Conservation (phyloP, 1,140 invertebrate species). For the Danaus plexippus region DNA sequence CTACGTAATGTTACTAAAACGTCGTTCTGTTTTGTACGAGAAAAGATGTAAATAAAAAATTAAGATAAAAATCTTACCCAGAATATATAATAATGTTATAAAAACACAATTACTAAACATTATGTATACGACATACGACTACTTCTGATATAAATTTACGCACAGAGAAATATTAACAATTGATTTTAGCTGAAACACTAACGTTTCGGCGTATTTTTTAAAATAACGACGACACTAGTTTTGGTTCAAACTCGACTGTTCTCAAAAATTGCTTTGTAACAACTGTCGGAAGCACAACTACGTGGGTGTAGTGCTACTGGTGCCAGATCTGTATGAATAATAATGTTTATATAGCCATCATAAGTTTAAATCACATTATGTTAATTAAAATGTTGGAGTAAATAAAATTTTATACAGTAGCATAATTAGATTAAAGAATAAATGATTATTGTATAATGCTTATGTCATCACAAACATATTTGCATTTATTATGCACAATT, state of each 20-base stretch:
- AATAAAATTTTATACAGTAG: background rate
- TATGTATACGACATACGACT: constrained; percentile 31
- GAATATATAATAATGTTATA: constrained; percentile 30
- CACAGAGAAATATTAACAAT: too few species aligned
- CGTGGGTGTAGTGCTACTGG: constrained; percentile 35
- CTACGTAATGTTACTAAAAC: too few species aligned
- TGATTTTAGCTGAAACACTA: too few species aligned
- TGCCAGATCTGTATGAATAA: constrained; percentile 30
- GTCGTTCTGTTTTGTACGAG: background rate
- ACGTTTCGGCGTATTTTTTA: too few species aligned
- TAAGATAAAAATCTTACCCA: constrained; percentile 33
- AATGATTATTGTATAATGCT: background rate
- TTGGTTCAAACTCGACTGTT: constrained; percentile 32
- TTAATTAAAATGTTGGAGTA: constrained; percentile 6
- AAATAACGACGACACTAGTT: too few species aligned
- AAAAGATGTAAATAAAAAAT: background rate
- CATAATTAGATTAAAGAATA: constrained; percentile 6
- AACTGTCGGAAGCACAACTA: constrained; percentile 31
- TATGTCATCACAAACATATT: too few species aligned
- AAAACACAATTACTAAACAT: constrained; percentile 37
- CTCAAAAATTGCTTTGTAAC: constrained; percentile 47
- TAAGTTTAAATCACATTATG: constrained; percentile 10
- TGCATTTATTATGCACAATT: too few species aligned
- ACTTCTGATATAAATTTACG: constrained; percentile 3
- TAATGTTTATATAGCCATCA: constrained; percentile 15